Evolutionary conservation across 2,797 vertebrate genomes (phyloP), one percentile per base, ranked within the genome.

Genomic region (Pelochelys cantorii): DNA sequence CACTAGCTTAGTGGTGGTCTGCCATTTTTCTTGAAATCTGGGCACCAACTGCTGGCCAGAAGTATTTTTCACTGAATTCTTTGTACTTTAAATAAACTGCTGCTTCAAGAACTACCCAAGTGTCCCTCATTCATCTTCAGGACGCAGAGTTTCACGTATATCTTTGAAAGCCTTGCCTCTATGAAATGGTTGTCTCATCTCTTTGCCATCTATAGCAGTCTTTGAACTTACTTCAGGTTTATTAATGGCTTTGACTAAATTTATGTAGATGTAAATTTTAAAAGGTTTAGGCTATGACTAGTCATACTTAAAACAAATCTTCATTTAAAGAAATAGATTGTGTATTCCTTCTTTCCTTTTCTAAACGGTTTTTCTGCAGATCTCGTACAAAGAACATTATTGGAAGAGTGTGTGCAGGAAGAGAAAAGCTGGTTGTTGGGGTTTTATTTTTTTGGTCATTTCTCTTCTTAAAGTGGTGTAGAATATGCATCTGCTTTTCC

Each of bases 1-100:
- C 98, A 98, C 96, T 95, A 97, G 98, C 97, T 98, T 98, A 98
- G 98, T 97, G 98, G 98, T 98, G 98, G 98, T 98, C 98, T 98
- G 98, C 97, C 98, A 98, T 98, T 98, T 98, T 98, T 97, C 96
- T 98, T 98, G 95, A 98, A 98, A 98, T 87, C 98, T 96, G 97
- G 98, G 97, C 98, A 98, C 98, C 98, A 98, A 98, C 98, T 98
- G 98, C 98, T 98, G 98, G 97, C 98, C 98, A 98, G 98, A 98
- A 98, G 98, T 98, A 98, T 98, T 99, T 98, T 98, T 98, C 98
- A 98, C 97, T 97, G 98, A 98, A 98, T 98, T 98, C 98, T 98
- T 98, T 98, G 97, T 97, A 98, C 98, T 99, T 99, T 99, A 98
- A 99, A 99, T 99, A 99, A 99, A 99, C 98, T 98, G 98, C 97